Conservation (phyloP, 2,888 invertebrate species). For the Hirtodrosophila confusa region DNA sequence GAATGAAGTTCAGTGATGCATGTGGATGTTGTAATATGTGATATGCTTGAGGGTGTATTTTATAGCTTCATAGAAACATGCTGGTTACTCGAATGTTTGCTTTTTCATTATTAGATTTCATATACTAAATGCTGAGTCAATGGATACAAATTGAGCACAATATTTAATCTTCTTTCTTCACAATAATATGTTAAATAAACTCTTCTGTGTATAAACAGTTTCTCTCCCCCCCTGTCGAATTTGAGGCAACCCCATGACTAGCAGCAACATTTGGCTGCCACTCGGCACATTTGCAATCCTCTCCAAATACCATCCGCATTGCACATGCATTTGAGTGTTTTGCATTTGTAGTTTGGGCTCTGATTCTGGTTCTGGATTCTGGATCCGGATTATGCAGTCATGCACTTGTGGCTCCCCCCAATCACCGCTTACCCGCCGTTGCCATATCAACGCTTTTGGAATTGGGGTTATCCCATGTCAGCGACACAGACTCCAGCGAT, state of each 20-base stretch:
- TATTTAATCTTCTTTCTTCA: too few species aligned
- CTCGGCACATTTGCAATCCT: slow-evolving; percentile 20
- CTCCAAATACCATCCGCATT: slow-evolving; percentile 21
- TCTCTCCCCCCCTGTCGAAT: background rate
- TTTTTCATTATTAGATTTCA: too few species aligned
- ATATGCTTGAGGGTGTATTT: slow-evolving; percentile 12
- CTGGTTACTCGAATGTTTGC: background rate
- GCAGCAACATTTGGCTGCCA: slow-evolving; percentile 15
- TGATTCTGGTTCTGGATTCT: slow-evolving; percentile 8
- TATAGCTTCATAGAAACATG: background rate
- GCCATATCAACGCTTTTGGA: slow-evolving; percentile 58
- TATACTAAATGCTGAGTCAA: too few species aligned
- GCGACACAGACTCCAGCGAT: slow-evolving; percentile 53
- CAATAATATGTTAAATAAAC: slow-evolving; percentile 1
- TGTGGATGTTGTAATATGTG: slow-evolving; percentile 25
- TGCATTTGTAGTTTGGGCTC: slow-evolving; percentile 45
- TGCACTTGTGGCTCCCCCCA: slow-evolving; percentile 25
- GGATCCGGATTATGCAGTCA: slow-evolving; percentile 61
- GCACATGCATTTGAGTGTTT: slow-evolving; percentile 38
- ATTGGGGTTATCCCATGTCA: slow-evolving; percentile 69
- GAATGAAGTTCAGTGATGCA: slow-evolving; percentile 59
- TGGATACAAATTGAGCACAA: too few species aligned
- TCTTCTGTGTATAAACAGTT: background rate
- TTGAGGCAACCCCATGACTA: slow-evolving; percentile 1
- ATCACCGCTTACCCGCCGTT: slow-evolving; percentile 33